A percentile compares a stretch with the other conserved stretches of the same genome.
Conservation (phyloP, 2,888 invertebrate genomes). For the Eupithecia dodoneata region DNA sequence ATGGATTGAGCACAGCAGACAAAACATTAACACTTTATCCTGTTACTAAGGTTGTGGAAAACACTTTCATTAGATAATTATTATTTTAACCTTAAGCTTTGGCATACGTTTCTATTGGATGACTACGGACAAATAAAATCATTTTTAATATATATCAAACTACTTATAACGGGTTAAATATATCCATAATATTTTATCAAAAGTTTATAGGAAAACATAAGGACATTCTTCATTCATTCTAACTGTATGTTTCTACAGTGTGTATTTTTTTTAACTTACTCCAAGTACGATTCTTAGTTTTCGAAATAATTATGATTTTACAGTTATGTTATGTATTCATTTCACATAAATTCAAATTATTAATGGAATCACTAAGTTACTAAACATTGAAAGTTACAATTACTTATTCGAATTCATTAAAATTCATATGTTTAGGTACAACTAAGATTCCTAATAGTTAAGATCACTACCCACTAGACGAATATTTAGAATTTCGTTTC, state of each 20-base stretch:
- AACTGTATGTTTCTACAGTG: not conserved
- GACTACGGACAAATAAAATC: not conserved
- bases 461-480: conserved; percentile 65
- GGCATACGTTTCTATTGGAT: conserved; percentile 1
- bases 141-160: not conserved
- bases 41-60: not conserved
- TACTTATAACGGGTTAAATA: not conserved
- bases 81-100: not conserved
- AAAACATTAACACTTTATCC: not conserved
- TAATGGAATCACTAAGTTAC: not conserved
- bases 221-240: not conserved
- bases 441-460: not conserved
- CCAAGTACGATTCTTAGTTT: not conserved
- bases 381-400: too few relatives aligned
- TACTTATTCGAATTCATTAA: not conserved
- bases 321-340: not conserved
- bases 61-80: not conserved
- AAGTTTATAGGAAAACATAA: not conserved
- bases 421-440: not conserved
- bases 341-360: not conserved
- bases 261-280: not conserved
- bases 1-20: not conserved
- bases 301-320: not conserved
- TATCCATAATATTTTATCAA: not conserved
- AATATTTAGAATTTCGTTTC: conserved; percentile 82